A percentile compares a stretch with the other conserved stretches of the same genome.
Evolutionary conservation across 2,113 vertebrate species (phyloP).

Genomic region (Corynorhinus townsendii): DNA sequence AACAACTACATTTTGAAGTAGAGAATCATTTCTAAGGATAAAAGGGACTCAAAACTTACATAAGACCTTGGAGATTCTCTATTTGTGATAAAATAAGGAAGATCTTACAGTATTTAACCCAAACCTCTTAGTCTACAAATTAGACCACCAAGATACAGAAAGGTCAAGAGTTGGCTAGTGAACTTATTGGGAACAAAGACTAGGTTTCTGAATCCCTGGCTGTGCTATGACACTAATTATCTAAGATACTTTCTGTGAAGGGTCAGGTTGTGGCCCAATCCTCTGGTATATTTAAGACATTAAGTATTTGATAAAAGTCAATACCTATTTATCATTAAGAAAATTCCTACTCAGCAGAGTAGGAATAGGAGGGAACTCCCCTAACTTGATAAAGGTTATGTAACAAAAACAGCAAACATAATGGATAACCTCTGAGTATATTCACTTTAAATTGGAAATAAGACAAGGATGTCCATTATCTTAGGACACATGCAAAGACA

Average conservation of each 20-base stretch:
- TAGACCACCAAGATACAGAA: not conserved
- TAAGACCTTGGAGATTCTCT: not conserved
- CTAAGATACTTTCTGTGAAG: not conserved
- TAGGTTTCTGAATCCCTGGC: not conserved
- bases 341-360: not conserved
- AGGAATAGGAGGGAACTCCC: not conserved
- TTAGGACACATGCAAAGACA: not conserved
- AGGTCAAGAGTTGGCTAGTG: not conserved
- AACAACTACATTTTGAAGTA: not conserved
- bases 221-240: not conserved
- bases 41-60: not conserved
- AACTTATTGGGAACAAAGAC: not conserved
- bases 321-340: not conserved
- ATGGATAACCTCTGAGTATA: not conserved
- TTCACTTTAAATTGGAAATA: not conserved
- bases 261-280: not conserved
- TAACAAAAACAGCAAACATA: not conserved
- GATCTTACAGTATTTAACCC: not conserved
- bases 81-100: not conserved
- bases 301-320: constrained; percentile 1
- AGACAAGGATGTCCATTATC: not conserved
- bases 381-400: not conserved
- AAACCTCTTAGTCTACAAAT: not conserved
- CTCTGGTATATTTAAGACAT: not conserved
- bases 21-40: not conserved